phyloP scores from a whole-genome alignment of 2,797 vertebrate genomes.

The Chloroceryle amazona region DNA sequence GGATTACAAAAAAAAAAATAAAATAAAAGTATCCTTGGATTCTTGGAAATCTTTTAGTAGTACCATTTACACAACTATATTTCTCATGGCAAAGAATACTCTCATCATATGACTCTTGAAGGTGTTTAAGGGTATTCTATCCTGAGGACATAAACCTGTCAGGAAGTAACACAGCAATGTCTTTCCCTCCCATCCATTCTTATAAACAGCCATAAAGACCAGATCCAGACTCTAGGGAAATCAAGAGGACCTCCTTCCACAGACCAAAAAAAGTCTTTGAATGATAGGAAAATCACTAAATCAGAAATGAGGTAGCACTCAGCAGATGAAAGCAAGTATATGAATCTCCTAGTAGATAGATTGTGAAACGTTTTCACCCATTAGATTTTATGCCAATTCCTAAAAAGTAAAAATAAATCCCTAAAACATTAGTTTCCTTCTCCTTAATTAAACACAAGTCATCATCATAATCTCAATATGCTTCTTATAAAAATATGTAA shows the following conservation, averaged over 20 bases:
- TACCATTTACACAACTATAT: slow-evolving; percentile 38
- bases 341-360: neutral
- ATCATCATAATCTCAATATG: neutral
- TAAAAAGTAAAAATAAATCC: neutral
- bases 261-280: neutral
- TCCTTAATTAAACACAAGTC: neutral
- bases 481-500: neutral
- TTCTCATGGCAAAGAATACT: slow-evolving; percentile 52
- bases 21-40: neutral
- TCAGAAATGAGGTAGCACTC: neutral
- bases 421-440: neutral
- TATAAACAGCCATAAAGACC: neutral
- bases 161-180: neutral
- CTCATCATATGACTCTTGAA: neutral
- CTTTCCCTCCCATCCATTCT: neutral
- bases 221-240: neutral
- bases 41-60: slow-evolving; percentile 27
- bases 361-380: neutral
- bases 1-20: neutral
- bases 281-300: neutral
- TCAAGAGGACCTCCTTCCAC: neutral
- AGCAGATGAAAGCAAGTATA: neutral
- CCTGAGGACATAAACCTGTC: neutral
- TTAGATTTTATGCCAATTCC: neutral
- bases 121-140: neutral